Base-by-base conservation (phyloP, 1,140 invertebrate genomes). In the Pseudomyrmex flavicornis region DNA sequence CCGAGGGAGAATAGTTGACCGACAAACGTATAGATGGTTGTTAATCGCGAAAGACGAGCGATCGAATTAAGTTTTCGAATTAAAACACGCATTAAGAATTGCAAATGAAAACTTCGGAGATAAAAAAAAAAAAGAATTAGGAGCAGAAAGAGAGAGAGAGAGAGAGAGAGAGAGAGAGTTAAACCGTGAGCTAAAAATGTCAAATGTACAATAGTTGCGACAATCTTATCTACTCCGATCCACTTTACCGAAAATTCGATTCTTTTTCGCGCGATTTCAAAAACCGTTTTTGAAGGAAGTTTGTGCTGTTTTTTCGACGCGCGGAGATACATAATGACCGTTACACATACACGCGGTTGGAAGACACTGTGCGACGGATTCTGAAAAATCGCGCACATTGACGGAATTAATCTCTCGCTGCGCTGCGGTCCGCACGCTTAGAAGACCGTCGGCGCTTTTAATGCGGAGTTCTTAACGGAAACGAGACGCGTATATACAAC, bases 331-430 rank as follows among this genome's bases (percentile, higher is more conserved):
- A 26, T 75, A 75, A 61, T 20, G 44, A n/a, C 48, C 62, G 50
- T 44, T 26, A 2, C 35, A 35, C 35, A 44, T 26, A 2, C 35
- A 35, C 35, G 35, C 35, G 35, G 26, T 26, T 54, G 61, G 46
- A 75, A 46, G 17, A 75, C 70, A 35, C 4, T 2, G 54, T 4
- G 54, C 72, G 68, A 70, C 26, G 35, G 15, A 20, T 52, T 20
- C 44, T 59, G 76, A 80, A 59, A 80, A 80, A 80, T 80, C 44
- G 65, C 22, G 76, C 76, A 35, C 66, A 59, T 80, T 58, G 76
- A 69, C 61, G 44, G 44, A 59, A 80, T 80, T 80, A 80, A 80
- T 80, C 76, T 48, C 44, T n/a, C 12, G 12, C 44, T 2, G 35
- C 5, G 35, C 35, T 35, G 65, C 54, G 13, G 62, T 15, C 26